Conservation (phyloP, 2,888 invertebrate genomes). For the Fragum sueziense region DNA sequence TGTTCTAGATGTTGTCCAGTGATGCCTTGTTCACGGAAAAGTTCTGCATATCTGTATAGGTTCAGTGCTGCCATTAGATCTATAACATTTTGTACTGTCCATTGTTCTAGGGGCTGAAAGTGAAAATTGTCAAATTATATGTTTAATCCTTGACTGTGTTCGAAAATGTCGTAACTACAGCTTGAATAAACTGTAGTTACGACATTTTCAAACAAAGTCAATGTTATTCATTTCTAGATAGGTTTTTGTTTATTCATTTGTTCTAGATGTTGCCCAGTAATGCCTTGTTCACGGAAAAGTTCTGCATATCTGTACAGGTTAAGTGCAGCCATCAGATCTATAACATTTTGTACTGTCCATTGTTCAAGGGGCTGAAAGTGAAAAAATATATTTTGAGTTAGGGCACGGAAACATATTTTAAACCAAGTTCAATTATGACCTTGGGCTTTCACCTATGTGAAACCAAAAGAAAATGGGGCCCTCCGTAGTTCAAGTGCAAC, state of each 20-base stretch:
- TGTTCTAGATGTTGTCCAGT: slow-evolving; percentile 87
- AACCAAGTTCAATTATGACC: too few species aligned
- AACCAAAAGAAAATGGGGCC: too few species aligned
- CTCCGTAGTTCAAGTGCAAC: too few species aligned
- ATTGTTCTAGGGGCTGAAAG: slow-evolving; percentile 87
- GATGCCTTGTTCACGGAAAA: slow-evolving; percentile 88
- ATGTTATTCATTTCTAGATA: not conserved
- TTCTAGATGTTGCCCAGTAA: slow-evolving; percentile 87
- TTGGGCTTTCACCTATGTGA: too few species aligned
- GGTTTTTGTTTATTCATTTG: slow-evolving; percentile 86
- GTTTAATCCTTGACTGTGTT: not conserved
- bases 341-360: slow-evolving; percentile 88
- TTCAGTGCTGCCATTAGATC: slow-evolving; percentile 91
- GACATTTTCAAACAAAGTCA: too few species aligned
- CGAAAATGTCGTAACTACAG: too few species aligned
- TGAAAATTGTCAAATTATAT: not conserved
- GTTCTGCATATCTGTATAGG: slow-evolving; percentile 88
- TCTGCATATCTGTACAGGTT: slow-evolving; percentile 89
- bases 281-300: slow-evolving; percentile 88
- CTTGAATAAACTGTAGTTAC: too few species aligned
- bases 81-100: slow-evolving; percentile 88
- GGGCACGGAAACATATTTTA: too few species aligned
- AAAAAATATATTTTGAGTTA: too few species aligned
- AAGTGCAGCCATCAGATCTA: slow-evolving; percentile 90
- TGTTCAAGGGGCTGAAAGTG: slow-evolving; percentile 86